Evolutionary conservation across 2,113 vertebrate species (phyloP), one percentile per base, ranked within the genome.

Genomic region (Peromyscus maniculatus): DNA sequence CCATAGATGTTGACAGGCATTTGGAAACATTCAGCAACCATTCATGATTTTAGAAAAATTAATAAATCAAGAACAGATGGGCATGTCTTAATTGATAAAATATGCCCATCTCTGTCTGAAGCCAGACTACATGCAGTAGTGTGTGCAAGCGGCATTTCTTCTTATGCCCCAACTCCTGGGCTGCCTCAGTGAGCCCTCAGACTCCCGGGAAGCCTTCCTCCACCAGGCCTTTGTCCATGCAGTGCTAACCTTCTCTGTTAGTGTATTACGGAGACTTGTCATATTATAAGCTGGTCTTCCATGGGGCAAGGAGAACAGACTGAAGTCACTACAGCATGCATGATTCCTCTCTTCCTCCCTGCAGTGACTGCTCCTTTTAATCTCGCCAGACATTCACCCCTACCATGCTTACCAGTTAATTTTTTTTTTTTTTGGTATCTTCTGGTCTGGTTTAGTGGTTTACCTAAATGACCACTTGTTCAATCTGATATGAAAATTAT

Each of bases 1-100:
- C 21, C 4, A 46, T 26, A 71, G 64, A 93, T 75, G 80, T 12
- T 87, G 87, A 94, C 87, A 95, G 84, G 55, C 74, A 91, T 94
- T 96, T 95, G 92, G 95, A 93, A 97, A 90, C 79, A 84, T 84
- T 96, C 62, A 95, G 67, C 62, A 96, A 43, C n/a, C 39, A 77
- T 88, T 89, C 57, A 89, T 49, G 24, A 96, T 91, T 95, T 97
- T 79, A 90, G 46, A 87, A 97, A 91, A 91, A 97, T 87, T 95
- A 95, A 78, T 95, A 94, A 87, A 91, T 94, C 36, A 69, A 66
- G 69, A 97, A 79, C 77, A 97, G 79, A 97, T 96, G 82, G 8
- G 10, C n/a, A 52, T 64, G 82, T 91, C 75, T 69, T 95, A 95
- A 96, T 78, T 77, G 72, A 91, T 36, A 75, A 88, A 96, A 87